phyloP scores from a whole-genome alignment of 2,797 vertebrate genomes.

The Squalus acanthias region DNA sequence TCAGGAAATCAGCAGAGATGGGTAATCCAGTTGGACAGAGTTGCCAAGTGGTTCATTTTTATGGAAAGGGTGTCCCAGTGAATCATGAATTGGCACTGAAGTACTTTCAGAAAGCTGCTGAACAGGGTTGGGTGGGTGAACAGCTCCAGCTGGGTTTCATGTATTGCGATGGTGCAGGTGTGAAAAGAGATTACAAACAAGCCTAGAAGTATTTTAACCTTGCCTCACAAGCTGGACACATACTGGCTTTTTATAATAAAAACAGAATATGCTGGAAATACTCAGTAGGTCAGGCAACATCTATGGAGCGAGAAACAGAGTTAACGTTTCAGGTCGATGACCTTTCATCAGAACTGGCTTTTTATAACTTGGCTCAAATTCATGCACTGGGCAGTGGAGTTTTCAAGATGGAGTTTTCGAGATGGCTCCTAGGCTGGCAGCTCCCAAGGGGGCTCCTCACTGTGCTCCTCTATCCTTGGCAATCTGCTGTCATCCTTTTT shows the following conservation, averaged over 20 bases:
- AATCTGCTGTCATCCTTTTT: too few relatives aligned
- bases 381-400: slow-evolving; percentile 94
- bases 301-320: too few relatives aligned
- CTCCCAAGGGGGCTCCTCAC: too few relatives aligned
- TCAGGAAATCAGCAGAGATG: slow-evolving; percentile 96
- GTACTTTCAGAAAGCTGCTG: slow-evolving; percentile 97
- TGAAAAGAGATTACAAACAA: slow-evolving; percentile 95
- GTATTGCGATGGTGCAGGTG: slow-evolving; percentile 94
- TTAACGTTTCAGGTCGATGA: too few relatives aligned
- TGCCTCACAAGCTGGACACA: slow-evolving; percentile 92
- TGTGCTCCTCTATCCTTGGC: too few relatives aligned
- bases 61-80: slow-evolving; percentile 92
- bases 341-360: slow-evolving; percentile 62
- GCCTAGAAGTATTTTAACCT: slow-evolving; percentile 96
- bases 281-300: too few relatives aligned
- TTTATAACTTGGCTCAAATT: slow-evolving; percentile 97
- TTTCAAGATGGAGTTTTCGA: too few relatives aligned
- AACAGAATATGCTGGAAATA: too few relatives aligned
- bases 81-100: slow-evolving; percentile 93
- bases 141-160: slow-evolving; percentile 95
- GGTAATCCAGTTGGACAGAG: slow-evolving; percentile 97
- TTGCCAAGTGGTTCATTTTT: slow-evolving; percentile 94
- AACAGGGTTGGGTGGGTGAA: slow-evolving; percentile 97
- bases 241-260: slow-evolving; percentile 43
- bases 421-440: not conserved